Evolutionary conservation across 2,888 invertebrate species (phyloP), one percentile per base, ranked within the genome.

Genomic region (Pelosia muscerda): DNA sequence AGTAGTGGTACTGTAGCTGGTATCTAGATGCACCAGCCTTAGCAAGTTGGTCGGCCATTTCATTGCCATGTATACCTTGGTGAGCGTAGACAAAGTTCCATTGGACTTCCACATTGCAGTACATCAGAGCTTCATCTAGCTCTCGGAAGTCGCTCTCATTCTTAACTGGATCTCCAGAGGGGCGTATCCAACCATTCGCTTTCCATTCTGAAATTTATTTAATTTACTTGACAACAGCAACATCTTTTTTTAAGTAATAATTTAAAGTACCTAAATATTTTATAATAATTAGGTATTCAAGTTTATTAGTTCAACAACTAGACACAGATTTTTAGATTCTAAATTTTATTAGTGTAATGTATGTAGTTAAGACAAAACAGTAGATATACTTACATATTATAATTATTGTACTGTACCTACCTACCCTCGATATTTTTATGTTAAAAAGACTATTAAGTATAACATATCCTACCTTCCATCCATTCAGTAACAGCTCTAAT

Each of bases 81-180:
- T 99, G 99, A 1, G 98, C 99, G 77, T 95, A 95, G 0, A 99
- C 98, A 91, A 98, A 95, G 69, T 95, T 95, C 98, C 98, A 99
- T 91, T 96, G 96, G 2, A 99, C 95, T 54, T 95, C 83, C 73
- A 96, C 89, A 55, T 97, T 93, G 31, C 63, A 54, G 11, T 34
- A 10, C 34, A 95, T 91, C 59, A 96, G 91, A 11, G 96, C 95
- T 57, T 93, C 87, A 83, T 98, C 97, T 76, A 99, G 94, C 78
- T 96, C 96, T 78, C 96, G 94, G 71, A 99, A 96, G 86, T 99
- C 98, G n/a, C 94, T 96, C 83, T 96, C 97, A 93, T 99, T 99
- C 84, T 97, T 98, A 0, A 99, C 99, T 19, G 96, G 96, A 11
- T 95, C 95, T 0, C 98, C 98, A 65, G 91, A 93, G 6, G 96